A percentile compares a stretch with the other conserved stretches of the same genome.
Evolutionary conservation across 1,140 invertebrate species (phyloP).

Genomic region (Mylabris phalerata): DNA sequence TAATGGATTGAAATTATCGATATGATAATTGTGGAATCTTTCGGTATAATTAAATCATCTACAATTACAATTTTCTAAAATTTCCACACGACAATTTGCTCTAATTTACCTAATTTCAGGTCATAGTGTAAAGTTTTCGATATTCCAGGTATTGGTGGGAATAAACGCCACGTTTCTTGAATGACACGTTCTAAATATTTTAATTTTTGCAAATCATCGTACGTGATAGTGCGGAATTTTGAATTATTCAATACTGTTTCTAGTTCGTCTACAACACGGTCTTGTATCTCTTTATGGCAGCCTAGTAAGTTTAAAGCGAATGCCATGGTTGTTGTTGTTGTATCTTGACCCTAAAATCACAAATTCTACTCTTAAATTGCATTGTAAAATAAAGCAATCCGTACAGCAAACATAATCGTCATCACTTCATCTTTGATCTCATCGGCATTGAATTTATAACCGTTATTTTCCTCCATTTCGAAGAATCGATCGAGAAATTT

Average conservation of each 20-base stretch:
- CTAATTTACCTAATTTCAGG: neutral
- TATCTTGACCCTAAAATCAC: constrained; percentile 26
- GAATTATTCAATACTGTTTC: constrained; percentile 43
- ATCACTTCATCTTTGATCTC: constrained; percentile 55
- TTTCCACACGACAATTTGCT: neutral
- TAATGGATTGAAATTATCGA: constrained; percentile 46
- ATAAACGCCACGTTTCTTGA: constrained; percentile 42
- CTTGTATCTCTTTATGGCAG: constrained; percentile 31
- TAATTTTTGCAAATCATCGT: constrained; percentile 35
- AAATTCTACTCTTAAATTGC: too few relatives aligned
- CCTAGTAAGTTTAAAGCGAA: constrained; percentile 25
- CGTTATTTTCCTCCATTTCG: constrained; percentile 40
- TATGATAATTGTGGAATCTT: neutral
- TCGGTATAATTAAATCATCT: constrained; percentile 2
- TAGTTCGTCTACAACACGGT: constrained; percentile 49
- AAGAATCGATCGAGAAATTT: constrained; percentile 57
- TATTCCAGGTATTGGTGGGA: constrained; percentile 30
- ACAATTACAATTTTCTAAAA: neutral
- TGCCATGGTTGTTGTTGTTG: constrained; percentile 21
- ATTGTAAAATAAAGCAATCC: too few relatives aligned
- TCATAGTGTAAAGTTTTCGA: neutral
- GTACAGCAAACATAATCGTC: constrained; percentile 56
- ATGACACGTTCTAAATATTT: constrained; percentile 46
- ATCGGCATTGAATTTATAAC: constrained; percentile 43
- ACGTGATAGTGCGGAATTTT: constrained; percentile 41